These are phyloP conservation scores for Drosophila repleta DNA, from an alignment of 1,140 invertebrate species.

Conservation along the genomic window DNA sequence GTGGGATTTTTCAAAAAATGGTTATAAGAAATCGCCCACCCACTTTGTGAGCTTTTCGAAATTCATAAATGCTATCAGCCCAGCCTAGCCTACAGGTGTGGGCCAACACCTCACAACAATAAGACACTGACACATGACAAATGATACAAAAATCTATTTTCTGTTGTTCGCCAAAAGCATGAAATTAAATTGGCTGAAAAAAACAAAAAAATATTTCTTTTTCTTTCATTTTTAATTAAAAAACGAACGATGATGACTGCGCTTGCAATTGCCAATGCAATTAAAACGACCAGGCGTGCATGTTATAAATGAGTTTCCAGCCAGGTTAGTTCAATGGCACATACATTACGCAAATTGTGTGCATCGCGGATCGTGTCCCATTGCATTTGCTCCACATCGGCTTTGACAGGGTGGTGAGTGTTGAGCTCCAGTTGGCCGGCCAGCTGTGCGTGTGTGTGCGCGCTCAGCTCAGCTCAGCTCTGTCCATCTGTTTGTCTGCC, in stretches of 20 bases:
- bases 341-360: constrained; percentile 66
- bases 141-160: constrained; percentile 32
- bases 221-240: constrained; percentile 56
- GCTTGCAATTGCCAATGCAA: constrained; percentile 51
- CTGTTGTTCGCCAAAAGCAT: constrained; percentile 11
- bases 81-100: constrained; percentile 10
- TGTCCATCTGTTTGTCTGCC: constrained; percentile 7
- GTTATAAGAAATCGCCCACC: constrained; percentile 7
- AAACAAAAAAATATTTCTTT: neutral
- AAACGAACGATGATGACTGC: constrained; percentile 54
- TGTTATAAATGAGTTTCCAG: constrained; percentile 53
- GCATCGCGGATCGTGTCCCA: constrained; percentile 21
- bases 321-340: constrained; percentile 54
- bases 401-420: constrained; percentile 32
- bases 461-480: constrained; percentile 10
- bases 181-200: constrained; percentile 24
- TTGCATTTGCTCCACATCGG: constrained; percentile 57
- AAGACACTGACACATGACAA: constrained; percentile 55
- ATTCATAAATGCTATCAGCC: constrained; percentile 12
- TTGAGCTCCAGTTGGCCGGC: constrained; percentile 16
- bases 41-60: constrained; percentile 1
- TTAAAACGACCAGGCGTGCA: constrained; percentile 62
- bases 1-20: constrained; percentile 51
- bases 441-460: too few species aligned
- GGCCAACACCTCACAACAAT: neutral